Base-by-base conservation (phyloP, 2,113 vertebrate species). In the Labeo catla region DNA sequence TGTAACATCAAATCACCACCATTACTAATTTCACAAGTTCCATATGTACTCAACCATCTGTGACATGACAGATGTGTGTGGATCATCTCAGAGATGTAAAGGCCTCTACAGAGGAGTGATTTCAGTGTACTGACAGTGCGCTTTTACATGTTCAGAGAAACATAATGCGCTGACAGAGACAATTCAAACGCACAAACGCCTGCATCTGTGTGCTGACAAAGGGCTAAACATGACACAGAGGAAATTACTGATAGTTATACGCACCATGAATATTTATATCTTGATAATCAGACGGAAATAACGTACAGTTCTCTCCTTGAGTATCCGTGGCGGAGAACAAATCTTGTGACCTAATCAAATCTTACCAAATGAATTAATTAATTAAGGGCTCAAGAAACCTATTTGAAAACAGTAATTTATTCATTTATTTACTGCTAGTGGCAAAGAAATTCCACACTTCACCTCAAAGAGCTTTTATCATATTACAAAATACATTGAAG, bases 181-280 rank as follows among this genome's bases (percentile, higher is more conserved):
- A 19, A 72, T 72, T 21, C 68, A 43, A 72, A 15, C 15, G 28
- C 1, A 8, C 36, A 43, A 10, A 72, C 21, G 79, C 15, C 23
- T 36, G 59, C 50, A 68, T 52, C 49, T 82, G 78, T 80, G 70
- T 36, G 77, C 86, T 59, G 73, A 74, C 50, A 77, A 80, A 50
- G 83, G 72, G 59, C 72, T 61, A 61, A 39, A 85, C 81, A 85
- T 85, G 73, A 81, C 59, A 85, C 57, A 4, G 45, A 74, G 47
- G 49, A 81, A 81, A 28, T 39, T 50, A 45, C 61, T 85, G 10
- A 81, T 88, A 85, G 82, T 72, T 72, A 88, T 70, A 39, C 6
- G 78, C 23, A 2, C 11, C 50, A 88, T 82, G 78, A 88, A 85
- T 85, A 88, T 85, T 76, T 68, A 85, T 82, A 66, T 49, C 15